phyloP scores from a whole-genome alignment of 2,797 vertebrate genomes.

The Spheniscus humboldti region DNA sequence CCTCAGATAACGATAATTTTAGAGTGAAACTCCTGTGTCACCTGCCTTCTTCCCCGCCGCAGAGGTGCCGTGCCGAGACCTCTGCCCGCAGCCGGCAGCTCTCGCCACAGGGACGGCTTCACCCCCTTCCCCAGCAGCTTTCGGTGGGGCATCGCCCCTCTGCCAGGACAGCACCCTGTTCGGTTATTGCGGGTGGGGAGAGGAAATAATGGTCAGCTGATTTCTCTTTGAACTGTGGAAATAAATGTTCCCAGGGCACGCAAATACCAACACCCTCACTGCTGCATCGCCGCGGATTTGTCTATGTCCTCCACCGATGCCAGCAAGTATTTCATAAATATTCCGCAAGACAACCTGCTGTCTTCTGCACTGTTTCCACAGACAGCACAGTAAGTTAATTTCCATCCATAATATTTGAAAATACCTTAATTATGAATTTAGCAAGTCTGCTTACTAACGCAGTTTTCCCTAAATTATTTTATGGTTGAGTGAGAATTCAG shows the following conservation, averaged over 20 bases:
- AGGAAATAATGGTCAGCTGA: not conserved
- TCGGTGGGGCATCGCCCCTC: not conserved
- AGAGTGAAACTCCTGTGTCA: not conserved
- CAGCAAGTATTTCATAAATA: not conserved
- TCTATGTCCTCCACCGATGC: not conserved
- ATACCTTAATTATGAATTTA: slow-evolving; percentile 28
- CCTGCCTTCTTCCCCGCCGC: fast-evolving
- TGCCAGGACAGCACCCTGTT: not conserved
- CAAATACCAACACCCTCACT: not conserved
- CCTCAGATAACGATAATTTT: not conserved
- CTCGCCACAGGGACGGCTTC: fast-evolving
- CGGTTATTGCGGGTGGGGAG: not conserved
- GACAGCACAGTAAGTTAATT: not conserved
- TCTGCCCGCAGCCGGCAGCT: fast-evolving
- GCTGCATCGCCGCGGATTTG: not conserved
- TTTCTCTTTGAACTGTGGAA: not conserved
- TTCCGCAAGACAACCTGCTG: not conserved
- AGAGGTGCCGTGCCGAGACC: not conserved
- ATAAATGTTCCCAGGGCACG: not conserved
- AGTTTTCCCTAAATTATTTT: slow-evolving; percentile 27
- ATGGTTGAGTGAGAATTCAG: not conserved
- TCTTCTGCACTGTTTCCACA: not conserved
- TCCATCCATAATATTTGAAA: slow-evolving; percentile 25
- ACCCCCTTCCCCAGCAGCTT: not conserved
- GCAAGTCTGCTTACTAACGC: not conserved